A percentile compares a stretch with the other conserved stretches of the same genome.
Conservation (phyloP, 2,888 invertebrate genomes). For the Coenonympha glycerion region DNA sequence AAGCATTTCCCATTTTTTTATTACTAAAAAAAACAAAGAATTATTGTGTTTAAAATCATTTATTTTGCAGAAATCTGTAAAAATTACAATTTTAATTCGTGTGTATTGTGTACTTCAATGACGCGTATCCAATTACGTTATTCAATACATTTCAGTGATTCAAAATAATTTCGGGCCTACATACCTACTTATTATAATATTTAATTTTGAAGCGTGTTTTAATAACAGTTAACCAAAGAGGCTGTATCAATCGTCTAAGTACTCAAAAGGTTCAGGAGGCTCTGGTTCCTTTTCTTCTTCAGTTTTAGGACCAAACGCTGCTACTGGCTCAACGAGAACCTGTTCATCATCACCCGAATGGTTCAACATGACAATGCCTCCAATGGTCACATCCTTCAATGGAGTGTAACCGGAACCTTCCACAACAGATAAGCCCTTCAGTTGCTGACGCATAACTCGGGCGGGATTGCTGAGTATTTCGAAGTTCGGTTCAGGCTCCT, state of each 20-base stretch:
- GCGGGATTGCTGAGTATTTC: conserved; percentile 97
- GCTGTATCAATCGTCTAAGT: conserved; percentile 84
- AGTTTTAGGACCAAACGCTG: conserved; percentile 91
- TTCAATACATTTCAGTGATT: conserved; percentile 50
- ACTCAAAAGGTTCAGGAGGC: conserved; percentile 98
- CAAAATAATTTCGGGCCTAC: conserved; percentile 38
- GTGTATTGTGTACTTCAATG: conserved; percentile 53
- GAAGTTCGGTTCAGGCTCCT: conserved; percentile 94
- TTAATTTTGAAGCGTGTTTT: conserved; percentile 29
- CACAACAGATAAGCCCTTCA: conserved; percentile 84
- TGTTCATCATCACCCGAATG: conserved; percentile 89
- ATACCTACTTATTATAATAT: too few relatives aligned
- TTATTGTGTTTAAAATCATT: conserved; percentile 24
- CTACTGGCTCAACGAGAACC: conserved; percentile 93
- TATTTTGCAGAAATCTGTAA: conserved; percentile 36
- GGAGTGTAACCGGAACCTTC: conserved; percentile 89
- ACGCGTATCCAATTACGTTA: conserved; percentile 41
- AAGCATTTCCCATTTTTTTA: too few relatives aligned
- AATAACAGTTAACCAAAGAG: conserved; percentile 38
- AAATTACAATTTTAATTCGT: conserved; percentile 47
- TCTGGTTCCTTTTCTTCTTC: conserved; percentile 98
- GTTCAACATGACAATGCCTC: conserved; percentile 96
- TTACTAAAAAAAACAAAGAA: not conserved
- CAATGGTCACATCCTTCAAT: conserved; percentile 93
- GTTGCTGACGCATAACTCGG: conserved; percentile 93